Evolutionary conservation across 2,113 vertebrate genomes (phyloP), one percentile per base, ranked within the genome.

Genomic region (Psittacula cyanocephala): DNA sequence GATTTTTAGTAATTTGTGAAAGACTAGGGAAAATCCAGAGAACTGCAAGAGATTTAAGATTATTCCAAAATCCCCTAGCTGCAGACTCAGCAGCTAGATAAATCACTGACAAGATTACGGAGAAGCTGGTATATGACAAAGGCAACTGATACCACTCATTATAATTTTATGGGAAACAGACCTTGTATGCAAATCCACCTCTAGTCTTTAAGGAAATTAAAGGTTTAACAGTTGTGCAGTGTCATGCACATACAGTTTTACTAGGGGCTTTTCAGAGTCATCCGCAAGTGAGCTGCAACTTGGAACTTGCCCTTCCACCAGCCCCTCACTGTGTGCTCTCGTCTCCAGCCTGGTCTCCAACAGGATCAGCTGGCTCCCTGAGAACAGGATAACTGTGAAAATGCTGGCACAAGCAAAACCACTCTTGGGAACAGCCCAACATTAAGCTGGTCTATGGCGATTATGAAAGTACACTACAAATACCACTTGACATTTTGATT

Each of bases 391-490:
- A 27, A 37, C 60, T 60, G 27, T 37, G n/a, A 81, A 94, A 96
- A 71, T 35, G 43, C 47, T 72, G 67, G 10, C 44, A 80, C 28
- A 80, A 85, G 31, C 12, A 70, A 86, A 91, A 71, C 12, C 9
- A 31, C 9, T 71, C 39, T 29, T 60, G 67, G 60, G 37, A 92
- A 35, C 22, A 70, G 39, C 47, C 43, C 71, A 39, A 9, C 71
- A 8, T 64, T 37, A 69, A 31, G 18, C 1, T 44, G 49, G 31
- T 3, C 12, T 59, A 10, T 0, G 2, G 5, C 24, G n/a, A 68
- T 76, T 64, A 24, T 55, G 29, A 50, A 75, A 28, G 7, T 41
- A 15, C 33, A 41, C 72, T 72, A 72, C 49, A 17, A 55, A 68
- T 55, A 44, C 13, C 27, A 59, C 17, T 46, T 63, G 19, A 37